phyloP scores from a whole-genome alignment of 1,140 invertebrate genomes.

The Ips typographus region DNA sequence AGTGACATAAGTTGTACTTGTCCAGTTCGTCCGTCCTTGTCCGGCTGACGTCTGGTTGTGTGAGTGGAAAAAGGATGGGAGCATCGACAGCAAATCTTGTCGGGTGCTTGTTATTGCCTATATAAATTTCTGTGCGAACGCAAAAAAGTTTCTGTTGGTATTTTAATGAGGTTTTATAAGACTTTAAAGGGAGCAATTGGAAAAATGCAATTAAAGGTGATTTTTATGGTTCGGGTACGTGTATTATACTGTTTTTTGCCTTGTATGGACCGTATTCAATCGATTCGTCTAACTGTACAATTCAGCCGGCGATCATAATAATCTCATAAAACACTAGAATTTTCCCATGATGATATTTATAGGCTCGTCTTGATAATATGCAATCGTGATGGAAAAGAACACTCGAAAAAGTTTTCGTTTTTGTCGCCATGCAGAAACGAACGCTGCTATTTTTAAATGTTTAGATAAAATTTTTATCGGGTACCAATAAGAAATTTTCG shows the following conservation, averaged over 20 bases:
- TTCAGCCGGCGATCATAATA: slow-evolving; percentile 5
- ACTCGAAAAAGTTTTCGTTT: background rate
- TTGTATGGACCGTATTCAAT: slow-evolving; percentile 18
- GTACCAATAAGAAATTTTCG: slow-evolving; percentile 14
- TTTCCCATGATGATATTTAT: slow-evolving; percentile 1
- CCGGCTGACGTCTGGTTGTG: background rate
- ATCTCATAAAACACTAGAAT: background rate
- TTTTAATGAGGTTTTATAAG: slow-evolving; percentile 39
- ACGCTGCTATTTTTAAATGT: background rate
- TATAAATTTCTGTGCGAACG: slow-evolving; percentile 36
- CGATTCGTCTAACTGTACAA: slow-evolving; percentile 16
- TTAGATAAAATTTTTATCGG: slow-evolving; percentile 11
- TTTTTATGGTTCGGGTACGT: slow-evolving; percentile 33
- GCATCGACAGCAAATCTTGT: slow-evolving; percentile 32
- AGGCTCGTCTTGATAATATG: background rate
- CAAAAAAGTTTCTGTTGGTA: slow-evolving; percentile 37
- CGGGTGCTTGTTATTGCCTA: slow-evolving; percentile 35
- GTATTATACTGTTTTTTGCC: slow-evolving; percentile 31
- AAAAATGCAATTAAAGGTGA: slow-evolving; percentile 39
- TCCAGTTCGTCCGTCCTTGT: slow-evolving; percentile 13
- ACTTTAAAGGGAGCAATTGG: slow-evolving; percentile 31
- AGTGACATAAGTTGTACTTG: slow-evolving; percentile 25
- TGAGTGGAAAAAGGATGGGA: background rate
- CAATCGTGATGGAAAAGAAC: background rate
- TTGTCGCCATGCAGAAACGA: background rate